Evolutionary conservation across 2,888 invertebrate genomes (phyloP).

Genomic region (Drosophila neutralis): DNA sequence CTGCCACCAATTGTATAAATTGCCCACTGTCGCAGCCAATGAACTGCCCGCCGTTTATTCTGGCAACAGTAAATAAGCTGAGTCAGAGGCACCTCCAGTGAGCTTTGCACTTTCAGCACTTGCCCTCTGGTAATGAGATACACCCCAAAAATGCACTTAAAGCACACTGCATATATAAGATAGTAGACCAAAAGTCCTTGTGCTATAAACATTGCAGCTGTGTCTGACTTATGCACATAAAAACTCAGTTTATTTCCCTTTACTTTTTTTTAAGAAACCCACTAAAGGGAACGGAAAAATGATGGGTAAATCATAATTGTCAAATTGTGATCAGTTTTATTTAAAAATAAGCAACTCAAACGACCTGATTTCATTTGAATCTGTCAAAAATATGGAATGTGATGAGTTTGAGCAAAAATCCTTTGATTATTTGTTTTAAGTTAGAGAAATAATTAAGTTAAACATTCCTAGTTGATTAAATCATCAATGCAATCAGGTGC

Average conservation of each 20-base stretch:
- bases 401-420: no score
- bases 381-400: not conserved
- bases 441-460: not conserved
- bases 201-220: not conserved
- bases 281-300: not conserved
- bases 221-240: not conserved
- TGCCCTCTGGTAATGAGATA: slow-evolving; percentile 8
- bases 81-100: slow-evolving; percentile 23
- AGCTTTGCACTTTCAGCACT: slow-evolving; percentile 53
- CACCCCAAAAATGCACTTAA: slow-evolving; percentile 36
- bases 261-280: not conserved
- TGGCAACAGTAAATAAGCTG: slow-evolving; percentile 60
- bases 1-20: slow-evolving; percentile 57
- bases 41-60: slow-evolving; percentile 63
- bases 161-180: slow-evolving; percentile 14
- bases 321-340: not conserved
- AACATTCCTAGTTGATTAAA: not conserved
- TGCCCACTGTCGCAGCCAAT: slow-evolving; percentile 60
- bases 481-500: not conserved
- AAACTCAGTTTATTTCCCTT: not conserved
- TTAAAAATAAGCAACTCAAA: not conserved
- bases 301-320: not conserved
- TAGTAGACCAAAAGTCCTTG: slow-evolving; percentile 1
- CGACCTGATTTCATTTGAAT: not conserved
- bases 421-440: not conserved